Evolutionary conservation across 2,113 vertebrate genomes (phyloP).

Genomic region (Python bivittatus): DNA sequence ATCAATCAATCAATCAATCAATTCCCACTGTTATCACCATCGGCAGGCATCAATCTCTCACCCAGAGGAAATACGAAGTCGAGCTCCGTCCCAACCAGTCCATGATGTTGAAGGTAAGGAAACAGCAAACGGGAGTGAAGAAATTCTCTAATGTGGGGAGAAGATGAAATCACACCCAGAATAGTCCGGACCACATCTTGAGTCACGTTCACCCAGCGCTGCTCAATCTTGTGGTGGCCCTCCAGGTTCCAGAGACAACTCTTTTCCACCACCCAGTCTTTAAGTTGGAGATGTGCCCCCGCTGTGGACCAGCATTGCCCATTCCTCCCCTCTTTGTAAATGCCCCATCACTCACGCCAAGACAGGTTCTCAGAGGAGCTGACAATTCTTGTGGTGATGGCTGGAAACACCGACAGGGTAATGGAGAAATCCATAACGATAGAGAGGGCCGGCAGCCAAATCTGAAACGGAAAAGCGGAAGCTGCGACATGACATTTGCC

Average conservation of each 20-base stretch:
- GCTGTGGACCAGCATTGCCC: background rate
- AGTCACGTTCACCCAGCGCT: background rate
- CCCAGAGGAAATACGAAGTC: slow-evolving; percentile 81
- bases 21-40: background rate
- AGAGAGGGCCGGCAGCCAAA: slow-evolving; percentile 86
- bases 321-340: background rate
- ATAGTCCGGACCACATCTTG: background rate
- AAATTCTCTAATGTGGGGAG: slow-evolving; percentile 69
- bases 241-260: background rate
- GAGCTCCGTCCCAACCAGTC: slow-evolving; percentile 83
- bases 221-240: background rate
- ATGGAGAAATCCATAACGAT: slow-evolving; percentile 85
- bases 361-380: slow-evolving; percentile 58
- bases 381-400: slow-evolving; percentile 81
- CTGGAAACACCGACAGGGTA: slow-evolving; percentile 86
- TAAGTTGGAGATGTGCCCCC: background rate
- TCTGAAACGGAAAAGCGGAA: slow-evolving; percentile 61
- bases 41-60: slow-evolving; percentile 45
- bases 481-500: background rate
- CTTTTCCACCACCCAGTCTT: background rate
- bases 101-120: slow-evolving; percentile 82
- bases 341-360: slow-evolving; percentile 74
- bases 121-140: slow-evolving; percentile 85
- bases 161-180: background rate
- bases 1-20: background rate